phyloP scores from a whole-genome alignment of 2,797 vertebrate species.

The Taenioides sp. region DNA sequence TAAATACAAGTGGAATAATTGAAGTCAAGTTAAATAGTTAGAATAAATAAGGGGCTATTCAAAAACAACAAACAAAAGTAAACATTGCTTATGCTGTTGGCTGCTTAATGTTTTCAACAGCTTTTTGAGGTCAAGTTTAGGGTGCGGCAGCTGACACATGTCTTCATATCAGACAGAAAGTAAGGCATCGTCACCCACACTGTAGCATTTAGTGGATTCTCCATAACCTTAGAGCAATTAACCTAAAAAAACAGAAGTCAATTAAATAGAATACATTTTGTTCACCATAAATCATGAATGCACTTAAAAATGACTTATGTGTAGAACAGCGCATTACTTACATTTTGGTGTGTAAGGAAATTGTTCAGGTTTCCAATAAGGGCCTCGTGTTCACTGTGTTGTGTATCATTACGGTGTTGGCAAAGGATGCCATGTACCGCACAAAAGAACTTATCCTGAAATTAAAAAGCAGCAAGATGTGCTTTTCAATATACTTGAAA shows the following conservation, averaged over 20 bases:
- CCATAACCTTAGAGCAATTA: neutral
- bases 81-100: neutral
- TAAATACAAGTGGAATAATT: neutral
- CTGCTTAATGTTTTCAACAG: neutral
- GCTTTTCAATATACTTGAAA: neutral
- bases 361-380: constrained; percentile 3
- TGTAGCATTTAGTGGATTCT: fast-evolving
- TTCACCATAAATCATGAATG: neutral
- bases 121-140: fast-evolving
- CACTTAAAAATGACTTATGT: neutral
- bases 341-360: fast-evolving
- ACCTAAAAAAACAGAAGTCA: constrained; percentile 29
- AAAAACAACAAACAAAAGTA: no score
- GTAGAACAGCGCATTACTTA: constrained; percentile 21
- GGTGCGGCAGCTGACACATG: neutral
- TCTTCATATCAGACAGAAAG: fast-evolving
- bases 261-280: neutral
- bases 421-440: constrained; percentile 34
- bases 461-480: neutral
- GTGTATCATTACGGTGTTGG: fast-evolving
- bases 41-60: neutral
- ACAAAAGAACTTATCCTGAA: constrained; percentile 67
- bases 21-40: neutral
- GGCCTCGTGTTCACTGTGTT: fast-evolving
- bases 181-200: fast-evolving